phyloP scores from a whole-genome alignment of 1,140 invertebrate species.

The Bombus terrestris region DNA sequence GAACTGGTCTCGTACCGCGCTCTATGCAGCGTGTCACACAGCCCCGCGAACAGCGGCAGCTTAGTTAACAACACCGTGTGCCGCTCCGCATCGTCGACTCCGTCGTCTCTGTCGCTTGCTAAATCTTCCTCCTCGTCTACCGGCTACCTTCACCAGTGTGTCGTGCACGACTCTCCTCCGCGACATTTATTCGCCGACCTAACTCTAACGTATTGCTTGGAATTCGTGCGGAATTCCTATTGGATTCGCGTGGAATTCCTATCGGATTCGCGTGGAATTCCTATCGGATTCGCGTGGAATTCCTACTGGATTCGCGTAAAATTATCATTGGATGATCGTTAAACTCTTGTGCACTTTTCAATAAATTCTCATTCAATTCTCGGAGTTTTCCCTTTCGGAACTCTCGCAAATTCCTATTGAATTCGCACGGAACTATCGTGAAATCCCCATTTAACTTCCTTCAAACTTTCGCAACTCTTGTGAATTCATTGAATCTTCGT shows the following conservation, averaged over 20 bases:
- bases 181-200: neutral
- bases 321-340: too few relatives aligned
- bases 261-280: too few relatives aligned
- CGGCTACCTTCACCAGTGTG: neutral
- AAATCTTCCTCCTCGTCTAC: neutral
- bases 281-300: too few relatives aligned
- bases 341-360: too few relatives aligned
- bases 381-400: neutral
- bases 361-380: too few relatives aligned
- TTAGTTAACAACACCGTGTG: conserved; percentile 45
- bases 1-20: conserved; percentile 64
- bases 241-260: too few relatives aligned
- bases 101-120: neutral
- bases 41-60: conserved; percentile 33
- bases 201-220: too few relatives aligned
- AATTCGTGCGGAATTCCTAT: neutral
- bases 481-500: neutral
- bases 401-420: neutral
- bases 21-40: conserved; percentile 54
- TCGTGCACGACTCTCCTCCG: neutral
- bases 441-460: neutral
- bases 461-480: neutral
- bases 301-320: too few relatives aligned
- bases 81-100: conserved; percentile 16
- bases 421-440: neutral